A percentile compares a stretch with the other conserved stretches of the same genome.
These are phyloP conservation scores for Megalops atlanticus DNA, from an alignment of 2,113 vertebrate genomes.

Conservation along the genomic window DNA sequence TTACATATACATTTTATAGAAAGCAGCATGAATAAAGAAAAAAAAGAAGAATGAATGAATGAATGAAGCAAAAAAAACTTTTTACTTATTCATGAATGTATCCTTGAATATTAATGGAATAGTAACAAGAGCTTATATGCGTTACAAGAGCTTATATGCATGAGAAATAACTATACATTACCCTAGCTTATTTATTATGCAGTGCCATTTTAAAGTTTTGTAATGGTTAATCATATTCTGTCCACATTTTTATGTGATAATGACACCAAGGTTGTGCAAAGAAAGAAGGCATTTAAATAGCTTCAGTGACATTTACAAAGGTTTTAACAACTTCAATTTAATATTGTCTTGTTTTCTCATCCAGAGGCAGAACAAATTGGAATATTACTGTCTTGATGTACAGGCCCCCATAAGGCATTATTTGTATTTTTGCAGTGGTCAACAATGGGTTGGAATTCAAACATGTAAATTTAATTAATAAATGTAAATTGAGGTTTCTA, in stretches of 20 bases:
- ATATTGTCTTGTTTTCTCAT: slow-evolving; percentile 36
- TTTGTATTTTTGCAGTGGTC: slow-evolving; percentile 24
- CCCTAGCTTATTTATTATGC: slow-evolving; percentile 39
- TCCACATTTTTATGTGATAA: slow-evolving; percentile 37
- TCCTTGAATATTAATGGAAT: no score
- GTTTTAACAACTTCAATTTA: slow-evolving; percentile 39
- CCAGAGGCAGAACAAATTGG: slow-evolving; percentile 32
- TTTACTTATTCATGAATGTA: no score
- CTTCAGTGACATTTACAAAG: slow-evolving; percentile 48
- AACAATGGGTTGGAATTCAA: no score
- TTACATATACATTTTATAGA: not conserved
- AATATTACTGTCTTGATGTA: slow-evolving; percentile 40
- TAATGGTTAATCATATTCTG: slow-evolving; percentile 43
- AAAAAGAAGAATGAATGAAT: not conserved
- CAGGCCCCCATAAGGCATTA: slow-evolving; percentile 20
- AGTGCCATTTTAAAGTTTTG: slow-evolving; percentile 40
- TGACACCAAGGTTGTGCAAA: slow-evolving; percentile 38
- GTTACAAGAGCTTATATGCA: not conserved
- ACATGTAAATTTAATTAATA: no score
- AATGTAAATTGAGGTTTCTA: no score
- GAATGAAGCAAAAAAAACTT: no score
- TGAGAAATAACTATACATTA: slow-evolving; percentile 5
- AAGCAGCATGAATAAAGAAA: not conserved
- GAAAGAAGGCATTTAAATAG: slow-evolving; percentile 45
- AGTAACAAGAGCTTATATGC: not conserved